Evolutionary conservation across 1,140 invertebrate genomes (phyloP).

Genomic region (Drosophila tropicalis): DNA sequence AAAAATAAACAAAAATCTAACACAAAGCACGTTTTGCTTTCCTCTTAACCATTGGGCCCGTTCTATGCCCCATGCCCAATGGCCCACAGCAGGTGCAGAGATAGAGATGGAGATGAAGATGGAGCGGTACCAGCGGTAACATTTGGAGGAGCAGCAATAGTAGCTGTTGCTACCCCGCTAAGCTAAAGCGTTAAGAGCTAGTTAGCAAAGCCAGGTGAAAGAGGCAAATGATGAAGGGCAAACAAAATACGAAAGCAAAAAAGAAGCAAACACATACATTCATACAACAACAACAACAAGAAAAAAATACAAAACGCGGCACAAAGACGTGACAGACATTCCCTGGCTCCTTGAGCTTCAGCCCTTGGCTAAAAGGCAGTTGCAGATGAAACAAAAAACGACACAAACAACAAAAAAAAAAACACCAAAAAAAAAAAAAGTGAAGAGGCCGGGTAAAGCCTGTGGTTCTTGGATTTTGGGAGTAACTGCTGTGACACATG

Average conservation of each 20-base stretch:
- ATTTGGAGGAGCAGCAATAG: background rate
- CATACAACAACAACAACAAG: background rate
- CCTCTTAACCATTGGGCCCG: conserved; percentile 1
- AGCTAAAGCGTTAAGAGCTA: conserved; percentile 55
- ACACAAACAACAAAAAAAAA: background rate
- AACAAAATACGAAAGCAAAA: conserved; percentile 18
- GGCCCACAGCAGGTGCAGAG: conserved; percentile 48
- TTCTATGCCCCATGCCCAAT: conserved; percentile 27
- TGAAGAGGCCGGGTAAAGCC: background rate
- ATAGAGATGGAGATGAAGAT: background rate
- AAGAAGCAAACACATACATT: background rate
- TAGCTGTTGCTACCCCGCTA: conserved; percentile 14
- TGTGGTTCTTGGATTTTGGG: conserved; percentile 10
- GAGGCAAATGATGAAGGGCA: conserved; percentile 19
- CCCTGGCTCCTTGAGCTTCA: conserved; percentile 9
- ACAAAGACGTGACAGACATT: conserved; percentile 28
- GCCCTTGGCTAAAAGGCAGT: conserved; percentile 5
- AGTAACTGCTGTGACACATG: conserved; percentile 7
- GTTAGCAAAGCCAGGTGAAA: conserved; percentile 54
- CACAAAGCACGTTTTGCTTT: conserved; percentile 60
- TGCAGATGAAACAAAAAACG: conserved; percentile 13
- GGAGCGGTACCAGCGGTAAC: conserved; percentile 5
- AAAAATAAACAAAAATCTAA: conserved; percentile 46
- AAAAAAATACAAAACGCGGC: conserved; percentile 13
- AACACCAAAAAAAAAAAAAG: background rate